Evolutionary conservation across 2,888 invertebrate species (phyloP).

Genomic region (Caenorhabditis wallacei): DNA sequence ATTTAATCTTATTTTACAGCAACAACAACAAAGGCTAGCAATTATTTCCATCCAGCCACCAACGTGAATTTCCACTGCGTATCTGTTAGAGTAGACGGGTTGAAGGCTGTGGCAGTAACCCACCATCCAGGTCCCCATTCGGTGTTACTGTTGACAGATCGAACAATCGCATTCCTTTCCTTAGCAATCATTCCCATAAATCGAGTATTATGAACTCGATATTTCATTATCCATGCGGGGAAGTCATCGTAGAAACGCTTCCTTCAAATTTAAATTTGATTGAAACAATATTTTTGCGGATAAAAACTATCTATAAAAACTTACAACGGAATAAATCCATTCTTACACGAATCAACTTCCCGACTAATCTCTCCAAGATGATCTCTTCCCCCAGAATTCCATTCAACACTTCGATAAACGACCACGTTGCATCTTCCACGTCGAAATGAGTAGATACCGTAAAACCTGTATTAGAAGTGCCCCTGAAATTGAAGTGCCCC

Average conservation of each 20-base stretch:
- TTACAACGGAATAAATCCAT: conserved; percentile 12
- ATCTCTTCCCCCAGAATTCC: conserved; percentile 20
- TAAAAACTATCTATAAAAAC: not conserved
- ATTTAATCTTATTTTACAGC: too few species aligned
- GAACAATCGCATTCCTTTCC: not conserved
- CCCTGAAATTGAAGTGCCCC: too few species aligned
- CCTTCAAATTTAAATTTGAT: not conserved
- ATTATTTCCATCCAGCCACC: conserved; percentile 22
- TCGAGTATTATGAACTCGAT: conserved; percentile 1
- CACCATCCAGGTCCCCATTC: conserved; percentile 35
- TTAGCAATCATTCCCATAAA: conserved; percentile 20
- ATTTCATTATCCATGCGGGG: conserved; percentile 10
- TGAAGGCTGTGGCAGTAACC: conserved; percentile 17
- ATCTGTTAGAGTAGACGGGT: not conserved
- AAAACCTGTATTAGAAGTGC: too few species aligned
- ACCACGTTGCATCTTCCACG: conserved; percentile 14
- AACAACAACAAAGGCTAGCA: too few species aligned
- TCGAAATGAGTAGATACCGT: conserved; percentile 11
- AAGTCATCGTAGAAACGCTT: not conserved
- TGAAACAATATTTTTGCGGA: not conserved
- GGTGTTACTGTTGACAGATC: conserved; percentile 9
- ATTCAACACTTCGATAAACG: conserved; percentile 25
- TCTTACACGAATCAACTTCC: not conserved
- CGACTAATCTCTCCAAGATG: not conserved
- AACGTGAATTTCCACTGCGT: conserved; percentile 5